Base-by-base conservation (phyloP, 1,140 invertebrate species). In the Drosophila navojoa region DNA sequence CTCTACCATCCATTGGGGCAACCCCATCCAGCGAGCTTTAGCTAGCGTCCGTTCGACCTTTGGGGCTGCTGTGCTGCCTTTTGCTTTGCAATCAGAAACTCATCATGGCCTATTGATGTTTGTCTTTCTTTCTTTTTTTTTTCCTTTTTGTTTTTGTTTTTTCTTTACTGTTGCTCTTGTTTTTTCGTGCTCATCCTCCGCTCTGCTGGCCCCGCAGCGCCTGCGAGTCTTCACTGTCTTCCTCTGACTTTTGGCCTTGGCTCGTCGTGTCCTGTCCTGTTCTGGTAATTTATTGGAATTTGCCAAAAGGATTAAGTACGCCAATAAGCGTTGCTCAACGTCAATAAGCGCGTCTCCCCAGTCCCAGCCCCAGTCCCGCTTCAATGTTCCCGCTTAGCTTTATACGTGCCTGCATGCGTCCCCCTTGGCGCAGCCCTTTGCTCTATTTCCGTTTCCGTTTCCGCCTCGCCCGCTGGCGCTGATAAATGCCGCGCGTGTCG, bases 81-180 rank as follows among this genome's bases (percentile, higher is more conserved):
- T 73, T 80, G 77, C 57, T 84, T 89, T 77, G 77, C 84, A 89
- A 89, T 89, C 84, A 89, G 84, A 89, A 89, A 89, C 79, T 89
- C 84, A 89, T 89, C 84, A 89, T 89, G 79, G 84, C 84, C 84
- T 89, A 89, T 89, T 89, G 84, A 89, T 89, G 84, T 80, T 89
- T 84, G 81, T 76, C 71, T 81, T 49, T n/a, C 35, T 59, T 16
- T 38, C 29, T 22, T 13, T 60, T 44, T 49, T 59, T 50, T 7
- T 74, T 70, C 50, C 44, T 45, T 44, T 68, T 50, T 40, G 13
- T 47, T 60, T 61, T 32, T 38, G 57, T 7, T 70, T 55, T 27
- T 9, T 22, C 19, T 22, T 57, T 73, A 27, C 49, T 29, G 40
- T 53, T 73, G 58, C 52, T 61, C 55, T 58, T 74, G 44, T 49